Evolutionary conservation across 2,888 invertebrate species (phyloP), one percentile per base, ranked within the genome.

Genomic region (Phalera bucephala): DNA sequence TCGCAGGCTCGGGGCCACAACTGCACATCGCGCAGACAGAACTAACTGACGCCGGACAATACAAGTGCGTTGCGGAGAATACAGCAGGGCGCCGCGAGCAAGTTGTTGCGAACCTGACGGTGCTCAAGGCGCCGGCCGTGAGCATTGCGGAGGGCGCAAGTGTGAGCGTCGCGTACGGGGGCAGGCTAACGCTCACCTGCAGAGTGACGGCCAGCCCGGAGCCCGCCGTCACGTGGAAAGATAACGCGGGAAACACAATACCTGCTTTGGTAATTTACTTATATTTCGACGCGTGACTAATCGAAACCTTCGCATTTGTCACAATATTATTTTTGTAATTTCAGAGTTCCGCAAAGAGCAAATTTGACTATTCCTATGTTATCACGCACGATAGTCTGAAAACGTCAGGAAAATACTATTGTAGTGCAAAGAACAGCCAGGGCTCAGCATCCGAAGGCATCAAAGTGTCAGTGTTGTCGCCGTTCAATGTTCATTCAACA

Each of bases 1-100:
- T 33, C 8, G 13, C 33, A 8, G 25, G 26, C n/a, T 26, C 19
- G 14, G 33, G 26, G 7, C 10, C 25, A n/a, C 9, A 33, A n/a
- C 12, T 33, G 19, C 19, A 12, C 1, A 33, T 33, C n/a, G n/a
- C 9, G 9, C 17, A 13, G 2, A 9, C 33, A 4, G 33, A n/a
- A 8, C 17, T 33, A 14, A 7, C 11, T 1, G 12, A 26, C 2
- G 13, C 15, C n/a, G 33, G 33, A 1, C 6, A 5, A 11, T 33
- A 33, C 12, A n/a, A n/a, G n/a, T n/a, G n/a, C n/a, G n/a, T n/a
- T n/a, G n/a, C n/a, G n/a, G n/a, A n/a, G n/a, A n/a, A 26, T 12
- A n/a, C 12, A 26, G 33, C 17, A 12, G 19, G 5, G 33, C 33
- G 9, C 12, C 17, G 6, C n/a, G n/a, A n/a, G n/a, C n/a, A n/a